Conservation (phyloP, 2,888 invertebrate species). For the Epinotia bilunana region DNA sequence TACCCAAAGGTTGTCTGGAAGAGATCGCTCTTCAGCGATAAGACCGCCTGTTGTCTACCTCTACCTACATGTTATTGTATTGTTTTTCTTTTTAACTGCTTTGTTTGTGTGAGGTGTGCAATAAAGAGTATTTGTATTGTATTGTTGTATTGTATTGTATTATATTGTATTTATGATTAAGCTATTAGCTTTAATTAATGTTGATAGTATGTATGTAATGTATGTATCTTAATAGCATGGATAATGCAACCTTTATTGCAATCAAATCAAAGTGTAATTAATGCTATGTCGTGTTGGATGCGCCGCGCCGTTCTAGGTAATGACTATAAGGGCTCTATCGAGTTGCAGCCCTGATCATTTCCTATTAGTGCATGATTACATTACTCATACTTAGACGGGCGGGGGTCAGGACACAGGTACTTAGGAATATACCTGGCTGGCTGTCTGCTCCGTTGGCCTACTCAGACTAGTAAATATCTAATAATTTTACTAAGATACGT, state of each 20-base stretch:
- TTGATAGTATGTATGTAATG: too few species aligned
- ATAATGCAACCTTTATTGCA: not conserved
- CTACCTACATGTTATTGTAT: too few species aligned
- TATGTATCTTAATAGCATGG: not conserved
- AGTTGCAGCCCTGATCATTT: slow-evolving; percentile 12
- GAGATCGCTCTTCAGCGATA: too few species aligned
- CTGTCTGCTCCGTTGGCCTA: not conserved
- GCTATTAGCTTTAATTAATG: too few species aligned
- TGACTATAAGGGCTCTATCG: slow-evolving; percentile 10
- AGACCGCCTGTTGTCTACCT: too few species aligned
- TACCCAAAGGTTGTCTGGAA: too few species aligned
- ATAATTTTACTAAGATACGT: not conserved
- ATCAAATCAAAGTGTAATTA: slow-evolving; percentile 22
- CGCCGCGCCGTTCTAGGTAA: slow-evolving; percentile 2
- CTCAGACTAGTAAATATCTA: not conserved
- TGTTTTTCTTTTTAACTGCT: too few species aligned
- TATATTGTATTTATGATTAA: too few species aligned
- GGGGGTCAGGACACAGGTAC: slow-evolving; percentile 2
- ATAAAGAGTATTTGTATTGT: too few species aligned
- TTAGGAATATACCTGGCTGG: slow-evolving; percentile 6
- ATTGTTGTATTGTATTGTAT: too few species aligned
- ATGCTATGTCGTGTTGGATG: slow-evolving; percentile 15
- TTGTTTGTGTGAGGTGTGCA: too few species aligned
- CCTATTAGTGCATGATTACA: slow-evolving; percentile 34
- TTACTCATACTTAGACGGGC: slow-evolving; percentile 17